Conservation (phyloP, 2,113 vertebrate species). For the Nycticorax nycticorax region DNA sequence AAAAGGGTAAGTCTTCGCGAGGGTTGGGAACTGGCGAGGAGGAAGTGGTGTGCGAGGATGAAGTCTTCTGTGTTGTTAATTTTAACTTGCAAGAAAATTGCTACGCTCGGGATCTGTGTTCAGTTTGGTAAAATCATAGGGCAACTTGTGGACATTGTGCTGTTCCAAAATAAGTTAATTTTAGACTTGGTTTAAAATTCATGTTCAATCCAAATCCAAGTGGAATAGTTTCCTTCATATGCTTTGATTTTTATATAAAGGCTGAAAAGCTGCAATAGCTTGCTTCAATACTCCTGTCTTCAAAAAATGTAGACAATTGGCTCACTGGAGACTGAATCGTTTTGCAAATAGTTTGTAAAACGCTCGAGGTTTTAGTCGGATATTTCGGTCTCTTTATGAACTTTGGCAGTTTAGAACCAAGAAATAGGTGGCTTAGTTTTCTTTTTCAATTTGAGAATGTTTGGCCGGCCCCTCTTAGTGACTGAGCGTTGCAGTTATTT, state of each 20-base stretch:
- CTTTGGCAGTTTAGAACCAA: neutral
- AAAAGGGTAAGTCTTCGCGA: neutral
- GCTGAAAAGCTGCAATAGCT: neutral
- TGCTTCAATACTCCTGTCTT: neutral
- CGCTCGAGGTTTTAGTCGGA: neutral
- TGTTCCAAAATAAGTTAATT: neutral
- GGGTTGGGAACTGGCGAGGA: neutral
- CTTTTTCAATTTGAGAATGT: neutral
- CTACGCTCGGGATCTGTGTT: neutral
- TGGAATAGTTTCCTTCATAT: neutral
- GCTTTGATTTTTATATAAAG: neutral
- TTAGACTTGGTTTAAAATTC: neutral
- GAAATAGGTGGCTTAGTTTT: neutral
- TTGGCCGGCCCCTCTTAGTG: neutral
- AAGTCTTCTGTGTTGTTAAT: neutral
- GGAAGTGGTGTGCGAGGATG: neutral
- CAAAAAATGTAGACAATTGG: neutral
- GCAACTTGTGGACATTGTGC: neutral
- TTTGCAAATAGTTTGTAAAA: neutral
- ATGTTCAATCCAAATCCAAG: neutral
- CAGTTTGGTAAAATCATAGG: neutral
- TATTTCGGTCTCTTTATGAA: neutral
- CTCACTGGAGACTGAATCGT: neutral
- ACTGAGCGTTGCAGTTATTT: rapidly evolving
- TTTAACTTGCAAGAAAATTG: neutral